Evolutionary conservation across 2,888 invertebrate species (phyloP), one percentile per base, ranked within the genome.

Genomic region (Caenorhabditis sp.): DNA sequence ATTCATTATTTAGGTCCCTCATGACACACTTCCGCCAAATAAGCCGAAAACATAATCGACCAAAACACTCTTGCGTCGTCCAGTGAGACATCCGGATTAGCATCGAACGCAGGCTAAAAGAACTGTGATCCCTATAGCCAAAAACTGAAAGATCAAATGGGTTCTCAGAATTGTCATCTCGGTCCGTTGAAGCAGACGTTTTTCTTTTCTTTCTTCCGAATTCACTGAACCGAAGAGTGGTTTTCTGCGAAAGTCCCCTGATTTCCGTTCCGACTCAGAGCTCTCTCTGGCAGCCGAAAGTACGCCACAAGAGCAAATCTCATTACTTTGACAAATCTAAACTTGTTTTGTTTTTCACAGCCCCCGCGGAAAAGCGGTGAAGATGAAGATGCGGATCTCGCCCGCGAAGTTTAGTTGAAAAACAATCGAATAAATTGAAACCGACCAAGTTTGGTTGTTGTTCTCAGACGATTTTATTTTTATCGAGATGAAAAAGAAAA

Each of bases 381-480:
- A 63, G 43, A 43, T 1, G 1, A 1, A 15, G 17, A 24, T 41
- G 17, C 43, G 22, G 27, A 48, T 45, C 24, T 24, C 53, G n/a
- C n/a, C n/a, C n/a, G n/a, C n/a, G n/a, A n/a, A n/a, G n/a, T n/a
- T n/a, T n/a, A 9, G 20, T 30, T 46, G 26, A 53, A 24, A 63
- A 50, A 41, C 53, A 26, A 4, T 6, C 45, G 43, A 35, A 55
- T 55, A 55, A 65, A 65, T 55, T 65, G 26, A 53, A 55, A 55
- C 27, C 4, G 32, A 26, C 55, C 55, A 55, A 65, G 55, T 56
- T 48, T 56, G 20, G 58, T 58, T 68, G 68, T 58, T 68, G 68
- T 68, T 58, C 58, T 68, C 58, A 55, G 52, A 15, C 35, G 68
- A 68, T 52, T 56, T 68, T 68, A 68, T 68, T 58, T 43, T 20